Base-by-base conservation (phyloP, 2,113 vertebrate genomes). In the Rissa tridactyla region DNA sequence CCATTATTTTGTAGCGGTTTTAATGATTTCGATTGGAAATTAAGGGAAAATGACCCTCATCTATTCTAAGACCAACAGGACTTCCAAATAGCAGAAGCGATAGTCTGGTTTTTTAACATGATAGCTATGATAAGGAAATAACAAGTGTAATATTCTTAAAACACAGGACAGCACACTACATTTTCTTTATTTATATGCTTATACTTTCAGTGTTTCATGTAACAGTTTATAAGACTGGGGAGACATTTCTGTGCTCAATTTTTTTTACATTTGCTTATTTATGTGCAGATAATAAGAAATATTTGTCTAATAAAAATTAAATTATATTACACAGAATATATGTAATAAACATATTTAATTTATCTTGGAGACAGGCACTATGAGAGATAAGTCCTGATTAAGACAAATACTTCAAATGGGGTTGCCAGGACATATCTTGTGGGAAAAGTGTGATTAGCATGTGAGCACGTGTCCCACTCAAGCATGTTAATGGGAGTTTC, bases 401-500 rank as follows among this genome's bases (percentile, higher is more conserved):
- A 14, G 10, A 51, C 8, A 79, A 79, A 64, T 80, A 61, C 14
- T 30, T 42, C 66, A 90, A 88, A 80, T 38, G 6, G 13, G 3
- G 3, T 44, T 90, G 13, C 47, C n/a, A 77, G 15, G 8, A 61
- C 21, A 30, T 11, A 82, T 4, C 65, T 55, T 32, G 12, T 15
- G 18, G 26, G 58, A 19, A 25, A 89, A 86, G 34, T 17, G 11
- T 10, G 9, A 69, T 85, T 40, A 80, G 26, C 22, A 10, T 7
- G 29, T 42, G 10, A 85, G 42, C 22, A 62, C 1, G 0, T 36
- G 25, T 42, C n/a, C 58, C 54, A 12, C n/a, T 55, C 0, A 2
- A 70, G 30, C 22, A 80, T 29, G 19, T 65, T 75, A 80, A 64
- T 23, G 14, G 13, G 22, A 47, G 16, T 47, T 76, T 49, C 0